phyloP scores from a whole-genome alignment of 2,888 invertebrate genomes.

The Cheilosia impressa region DNA sequence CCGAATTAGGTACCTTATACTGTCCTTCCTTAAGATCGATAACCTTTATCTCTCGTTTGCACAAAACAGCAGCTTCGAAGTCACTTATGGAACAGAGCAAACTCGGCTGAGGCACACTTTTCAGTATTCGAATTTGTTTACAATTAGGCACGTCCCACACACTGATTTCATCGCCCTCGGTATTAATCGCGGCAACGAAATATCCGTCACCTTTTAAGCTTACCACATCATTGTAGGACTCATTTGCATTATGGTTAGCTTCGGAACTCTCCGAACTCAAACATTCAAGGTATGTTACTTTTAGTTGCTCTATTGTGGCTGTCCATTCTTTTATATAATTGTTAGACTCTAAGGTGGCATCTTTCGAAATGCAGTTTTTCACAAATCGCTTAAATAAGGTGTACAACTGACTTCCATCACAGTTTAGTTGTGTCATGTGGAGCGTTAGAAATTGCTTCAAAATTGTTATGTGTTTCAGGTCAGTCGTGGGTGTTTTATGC shows the following conservation, averaged over 20 bases:
- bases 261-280: constrained; percentile 80
- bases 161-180: constrained; percentile 90
- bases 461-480: constrained; percentile 82
- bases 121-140: constrained; percentile 88
- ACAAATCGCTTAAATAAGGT: constrained; percentile 87
- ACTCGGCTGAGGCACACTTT: constrained; percentile 90
- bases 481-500: constrained; percentile 78
- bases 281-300: constrained; percentile 84
- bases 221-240: constrained; percentile 81
- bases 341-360: constrained; percentile 79
- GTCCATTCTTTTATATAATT: constrained; percentile 81
- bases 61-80: constrained; percentile 90
- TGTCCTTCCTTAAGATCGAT: constrained; percentile 91
- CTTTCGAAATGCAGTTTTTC: constrained; percentile 80
- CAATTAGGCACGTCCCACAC: constrained; percentile 91
- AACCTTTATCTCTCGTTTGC: constrained; percentile 91
- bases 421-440: constrained; percentile 89
- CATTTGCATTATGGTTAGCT: constrained; percentile 78
- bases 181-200: constrained; percentile 90
- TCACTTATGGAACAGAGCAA: constrained; percentile 91
- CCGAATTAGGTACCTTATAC: constrained; percentile 83
- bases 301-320: constrained; percentile 80
- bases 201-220: constrained; percentile 85
- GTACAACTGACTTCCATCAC: constrained; percentile 93
- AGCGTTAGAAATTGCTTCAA: constrained; percentile 88